Evolutionary conservation across 1,140 invertebrate genomes (phyloP).

Genomic region (Microvelia longipes): DNA sequence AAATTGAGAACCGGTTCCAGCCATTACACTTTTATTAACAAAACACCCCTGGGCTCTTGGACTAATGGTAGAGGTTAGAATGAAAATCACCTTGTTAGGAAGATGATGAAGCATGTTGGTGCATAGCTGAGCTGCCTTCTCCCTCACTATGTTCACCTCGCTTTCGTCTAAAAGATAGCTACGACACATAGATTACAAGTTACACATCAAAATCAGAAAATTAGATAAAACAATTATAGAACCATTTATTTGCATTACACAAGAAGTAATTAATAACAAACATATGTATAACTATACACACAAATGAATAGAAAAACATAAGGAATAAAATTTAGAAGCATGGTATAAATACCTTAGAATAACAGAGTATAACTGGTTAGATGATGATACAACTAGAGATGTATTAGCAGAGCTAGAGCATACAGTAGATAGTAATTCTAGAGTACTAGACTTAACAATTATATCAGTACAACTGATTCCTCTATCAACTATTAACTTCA

Average conservation of each 20-base stretch:
- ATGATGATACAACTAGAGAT: neutral
- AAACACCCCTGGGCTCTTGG: no score
- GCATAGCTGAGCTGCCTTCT: constrained; percentile 30
- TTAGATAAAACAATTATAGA: no score
- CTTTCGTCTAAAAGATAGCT: constrained; percentile 28
- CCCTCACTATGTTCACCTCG: constrained; percentile 30
- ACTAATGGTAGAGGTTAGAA: no score
- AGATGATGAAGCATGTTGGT: constrained; percentile 27
- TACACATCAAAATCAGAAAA: neutral
- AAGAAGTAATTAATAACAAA: no score
- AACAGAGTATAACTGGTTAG: no score
- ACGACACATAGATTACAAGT: constrained; percentile 7
- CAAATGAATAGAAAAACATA: no score
- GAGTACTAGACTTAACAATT: neutral
- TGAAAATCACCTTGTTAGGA: constrained; percentile 11
- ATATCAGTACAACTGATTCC: neutral
- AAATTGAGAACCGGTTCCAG: no score
- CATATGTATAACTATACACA: no score
- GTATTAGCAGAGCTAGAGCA: neutral
- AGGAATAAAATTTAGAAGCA: no score
- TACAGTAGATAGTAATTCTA: neutral
- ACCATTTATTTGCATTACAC: no score
- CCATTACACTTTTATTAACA: no score
- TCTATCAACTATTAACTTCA: neutral
- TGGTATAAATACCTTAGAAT: no score